Base-by-base conservation (phyloP, 2,888 invertebrate species). In the Pseudeuparius sepicola region DNA sequence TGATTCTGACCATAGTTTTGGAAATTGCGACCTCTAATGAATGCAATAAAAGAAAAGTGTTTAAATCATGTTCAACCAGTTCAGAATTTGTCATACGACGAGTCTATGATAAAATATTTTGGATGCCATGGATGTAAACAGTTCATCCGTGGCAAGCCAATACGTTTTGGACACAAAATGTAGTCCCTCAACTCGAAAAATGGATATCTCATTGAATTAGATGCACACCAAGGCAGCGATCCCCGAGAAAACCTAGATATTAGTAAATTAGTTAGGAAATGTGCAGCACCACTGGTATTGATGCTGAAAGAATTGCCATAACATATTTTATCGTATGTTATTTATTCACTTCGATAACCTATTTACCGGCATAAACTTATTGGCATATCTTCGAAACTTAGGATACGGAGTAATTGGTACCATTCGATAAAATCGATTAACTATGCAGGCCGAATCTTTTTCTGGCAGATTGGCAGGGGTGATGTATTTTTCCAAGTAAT, bases 41-140 rank as follows among this genome's bases (percentile, higher is more conserved):
- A 44, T 14, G 34, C 24, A 18, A 5, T 47, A 13, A 46, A 51
- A 42, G 32, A 35, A 10, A 34, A 26, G 9, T 12, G 4, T 10
- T 24, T 17, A 11, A n/a, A n/a, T n/a, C 7, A 25, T n/a, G 14
- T 33, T 28, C 11, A 27, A 18, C 57, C 83, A 2, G 61, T 12
- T 31, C 27, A 31, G 14, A n/a, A n/a, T n/a, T n/a, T n/a, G n/a
- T n/a, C n/a, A 28, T 46, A 37, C 14, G 49, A 49, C 32, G 48
- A 46, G 30, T 34, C 37, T 24, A 48, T 49, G 46, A 36, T 49
- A 0, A 33, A 40, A 34, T 51, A 48, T 40, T 51, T 36, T 32
- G 47, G 46, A 6, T 28, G 41, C 20, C 46, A 48, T 30, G 37
- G 41, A 18, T 47, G 44, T 34, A 48, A 48, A 27, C 43, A 48